Evolutionary conservation across 2,888 invertebrate species (phyloP), one percentile per base, ranked within the genome.

Genomic region (Eurytoma adleriae): DNA sequence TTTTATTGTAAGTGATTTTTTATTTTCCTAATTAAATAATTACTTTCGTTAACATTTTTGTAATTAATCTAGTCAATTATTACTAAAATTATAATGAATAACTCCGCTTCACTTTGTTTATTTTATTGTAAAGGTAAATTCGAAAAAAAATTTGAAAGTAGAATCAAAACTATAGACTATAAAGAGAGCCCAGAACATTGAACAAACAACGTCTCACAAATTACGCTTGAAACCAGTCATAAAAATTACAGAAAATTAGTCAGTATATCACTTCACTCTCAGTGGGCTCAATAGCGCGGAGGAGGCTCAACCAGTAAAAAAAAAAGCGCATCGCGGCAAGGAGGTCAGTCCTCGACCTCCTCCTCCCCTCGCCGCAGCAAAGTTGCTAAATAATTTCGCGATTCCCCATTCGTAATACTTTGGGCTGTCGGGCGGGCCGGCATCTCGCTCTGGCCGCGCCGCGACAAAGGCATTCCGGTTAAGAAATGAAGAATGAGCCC

Each of bases 391-490:
- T 75, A 78, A 75, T 78, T 70, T 62, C 71, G 67, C 81, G 75
- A 75, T 62, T 78, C 30, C 67, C 66, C 75, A 78, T 81, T 75
- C 57, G 67, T 78, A 71, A 81, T 78, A 75, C 71, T 75, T 81
- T 78, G 81, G 71, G 50, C 24, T 50, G 64, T 64, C 74, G 56
- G 54, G n/a, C 24, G 57, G 7, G 16, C 3, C 13, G 30, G 64
- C 20, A 59, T 78, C 78, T 78, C 57, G 68, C 52, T 68, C 62
- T 64, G 64, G 61, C 20, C 59, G 27, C 27, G 72, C 20, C 18
- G 54, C 82, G 77, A 82, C 77, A 82, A 82, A 82, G 67, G 77
- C 79, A 79, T 79, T 79, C 77, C 79, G 74, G 79, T 79, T 81
- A 72, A 75, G 81, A 81, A 72, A 81, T 79, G 79, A 79, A 69